Evolutionary conservation across 2,113 vertebrate species (phyloP).

Genomic region (Athene noctua): DNA sequence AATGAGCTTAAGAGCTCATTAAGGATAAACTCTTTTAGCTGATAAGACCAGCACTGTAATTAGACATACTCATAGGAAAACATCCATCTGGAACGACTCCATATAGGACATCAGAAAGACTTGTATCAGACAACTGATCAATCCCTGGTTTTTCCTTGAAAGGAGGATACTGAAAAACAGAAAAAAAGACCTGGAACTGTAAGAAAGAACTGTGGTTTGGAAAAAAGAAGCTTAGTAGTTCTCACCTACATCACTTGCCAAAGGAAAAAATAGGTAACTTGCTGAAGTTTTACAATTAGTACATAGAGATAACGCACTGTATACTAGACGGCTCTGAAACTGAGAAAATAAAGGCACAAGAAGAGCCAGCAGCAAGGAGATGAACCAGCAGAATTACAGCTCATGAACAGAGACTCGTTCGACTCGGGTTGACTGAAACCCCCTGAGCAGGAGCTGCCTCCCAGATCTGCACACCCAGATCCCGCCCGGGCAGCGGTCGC

Average conservation of each 20-base stretch:
- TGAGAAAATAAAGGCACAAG: not conserved
- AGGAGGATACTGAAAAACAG: not conserved
- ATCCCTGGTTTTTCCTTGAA: not conserved
- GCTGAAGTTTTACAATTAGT: not conserved
- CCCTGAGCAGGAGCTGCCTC: not conserved
- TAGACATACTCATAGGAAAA: not conserved
- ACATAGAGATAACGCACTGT: not conserved
- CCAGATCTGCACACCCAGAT: not conserved
- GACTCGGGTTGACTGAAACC: not conserved
- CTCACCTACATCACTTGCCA: not conserved
- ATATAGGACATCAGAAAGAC: not conserved
- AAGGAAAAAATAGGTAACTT: not conserved
- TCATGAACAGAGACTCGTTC: not conserved
- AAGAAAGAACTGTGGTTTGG: not conserved
- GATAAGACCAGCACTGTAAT: not conserved
- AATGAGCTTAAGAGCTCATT: not conserved
- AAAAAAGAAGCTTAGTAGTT: not conserved
- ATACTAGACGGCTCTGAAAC: not conserved
- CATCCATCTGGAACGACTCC: not conserved
- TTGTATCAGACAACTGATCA: not conserved
- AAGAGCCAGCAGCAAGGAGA: not conserved
- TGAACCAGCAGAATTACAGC: not conserved
- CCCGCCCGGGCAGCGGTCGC: not conserved
- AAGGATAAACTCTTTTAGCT: not conserved
- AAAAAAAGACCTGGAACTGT: not conserved